Evolutionary conservation across 2,888 invertebrate species (phyloP).

Genomic region (Molanna angustata): DNA sequence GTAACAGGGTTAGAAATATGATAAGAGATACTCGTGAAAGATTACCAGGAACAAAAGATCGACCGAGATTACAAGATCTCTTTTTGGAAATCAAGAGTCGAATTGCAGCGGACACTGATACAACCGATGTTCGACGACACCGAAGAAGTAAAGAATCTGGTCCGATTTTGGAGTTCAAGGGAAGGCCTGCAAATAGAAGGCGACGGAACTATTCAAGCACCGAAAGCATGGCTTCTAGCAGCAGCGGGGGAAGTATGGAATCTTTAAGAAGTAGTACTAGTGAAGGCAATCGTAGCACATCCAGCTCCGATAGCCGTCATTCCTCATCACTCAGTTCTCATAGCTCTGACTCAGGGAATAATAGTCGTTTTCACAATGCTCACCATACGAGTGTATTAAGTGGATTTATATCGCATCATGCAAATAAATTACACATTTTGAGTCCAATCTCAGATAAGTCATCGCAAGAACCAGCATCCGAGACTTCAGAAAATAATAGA

Average conservation of each 20-base stretch:
- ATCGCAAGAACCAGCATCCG: constrained; percentile 81
- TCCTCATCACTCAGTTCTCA: constrained; percentile 83
- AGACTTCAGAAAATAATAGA: constrained; percentile 77
- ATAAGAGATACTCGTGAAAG: constrained; percentile 57
- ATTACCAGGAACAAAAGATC: constrained; percentile 64
- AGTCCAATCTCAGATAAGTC: constrained; percentile 90
- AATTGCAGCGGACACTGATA: constrained; percentile 59
- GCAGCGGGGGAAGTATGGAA: constrained; percentile 86
- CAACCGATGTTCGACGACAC: constrained; percentile 56
- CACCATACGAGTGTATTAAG: constrained; percentile 60
- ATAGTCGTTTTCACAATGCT: constrained; percentile 56
- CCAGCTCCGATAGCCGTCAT: constrained; percentile 80
- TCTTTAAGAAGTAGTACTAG: constrained; percentile 83
- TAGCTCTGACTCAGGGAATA: constrained; percentile 76
- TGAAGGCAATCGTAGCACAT: constrained; percentile 82
- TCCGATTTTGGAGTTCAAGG: constrained; percentile 62
- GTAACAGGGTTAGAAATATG: constrained; percentile 52
- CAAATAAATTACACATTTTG: constrained; percentile 76
- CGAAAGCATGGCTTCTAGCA: constrained; percentile 84
- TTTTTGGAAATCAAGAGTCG: constrained; percentile 73
- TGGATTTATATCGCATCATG: constrained; percentile 68
- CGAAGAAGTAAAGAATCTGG: constrained; percentile 56
- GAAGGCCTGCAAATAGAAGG: constrained; percentile 55
- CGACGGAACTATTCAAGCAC: constrained; percentile 71
- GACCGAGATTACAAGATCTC: constrained; percentile 66